A percentile compares a stretch with the other conserved stretches of the same genome.
Conservation (phyloP, 2,113 vertebrate species). For the Neogobius melanostomus region DNA sequence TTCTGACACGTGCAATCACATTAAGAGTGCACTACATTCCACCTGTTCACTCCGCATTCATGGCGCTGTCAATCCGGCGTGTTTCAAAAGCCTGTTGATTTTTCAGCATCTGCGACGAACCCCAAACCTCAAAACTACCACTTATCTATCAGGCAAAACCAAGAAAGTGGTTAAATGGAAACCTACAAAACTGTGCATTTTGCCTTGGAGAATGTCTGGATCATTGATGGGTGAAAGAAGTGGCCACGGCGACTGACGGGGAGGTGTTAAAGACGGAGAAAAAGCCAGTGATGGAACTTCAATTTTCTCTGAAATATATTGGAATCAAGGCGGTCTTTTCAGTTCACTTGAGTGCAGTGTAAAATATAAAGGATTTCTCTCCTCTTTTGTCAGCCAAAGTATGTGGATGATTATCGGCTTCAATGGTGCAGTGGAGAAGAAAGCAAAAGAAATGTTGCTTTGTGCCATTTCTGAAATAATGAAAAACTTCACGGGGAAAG, state of each 20-base stretch:
- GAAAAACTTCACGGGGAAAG: constrained; percentile 9
- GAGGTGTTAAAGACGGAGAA: constrained; percentile 34
- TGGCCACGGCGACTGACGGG: constrained; percentile 9
- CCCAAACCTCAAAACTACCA: constrained; percentile 26
- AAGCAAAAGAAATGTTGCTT: constrained; percentile 1
- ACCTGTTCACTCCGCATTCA: constrained; percentile 44
- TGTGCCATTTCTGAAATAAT: neutral
- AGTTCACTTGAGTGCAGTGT: constrained; percentile 12
- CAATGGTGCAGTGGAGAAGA: constrained; percentile 9
- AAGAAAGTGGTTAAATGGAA: constrained; percentile 17
- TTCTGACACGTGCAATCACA: constrained; percentile 60
- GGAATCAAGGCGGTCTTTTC: constrained; percentile 33
- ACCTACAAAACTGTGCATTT: constrained; percentile 26
- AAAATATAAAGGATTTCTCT: constrained; percentile 3
- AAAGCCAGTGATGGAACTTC: constrained; percentile 22
- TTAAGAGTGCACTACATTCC: constrained; percentile 47
- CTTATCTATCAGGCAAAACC: constrained; percentile 33
- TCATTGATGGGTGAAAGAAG: constrained; percentile 30
- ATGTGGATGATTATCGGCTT: constrained; percentile 12
- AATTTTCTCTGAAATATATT: constrained; percentile 5
- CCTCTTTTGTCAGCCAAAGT: constrained; percentile 17
- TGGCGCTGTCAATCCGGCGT: constrained; percentile 47
- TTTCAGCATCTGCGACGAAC: constrained; percentile 36
- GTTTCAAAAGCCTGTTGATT: constrained; percentile 65
- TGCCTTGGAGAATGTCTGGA: constrained; percentile 9